Conservation (phyloP, 2,797 vertebrate genomes). For the Sylvia borin region DNA sequence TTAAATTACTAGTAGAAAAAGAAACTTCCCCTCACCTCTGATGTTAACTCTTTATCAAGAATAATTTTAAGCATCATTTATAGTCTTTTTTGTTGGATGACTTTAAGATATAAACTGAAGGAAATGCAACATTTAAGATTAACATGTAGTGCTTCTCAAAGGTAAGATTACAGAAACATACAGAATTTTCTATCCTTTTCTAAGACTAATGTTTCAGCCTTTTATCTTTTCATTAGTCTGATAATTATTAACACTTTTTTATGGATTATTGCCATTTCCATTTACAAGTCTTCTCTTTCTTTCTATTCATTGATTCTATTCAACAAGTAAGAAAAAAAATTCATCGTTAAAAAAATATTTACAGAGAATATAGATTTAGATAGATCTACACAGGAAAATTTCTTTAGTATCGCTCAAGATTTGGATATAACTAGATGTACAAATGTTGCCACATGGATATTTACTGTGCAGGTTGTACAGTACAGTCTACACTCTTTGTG, state of each 20-base stretch:
- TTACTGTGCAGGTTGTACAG: rapidly evolving
- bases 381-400: neutral
- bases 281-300: neutral
- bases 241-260: neutral
- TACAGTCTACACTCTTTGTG: neutral
- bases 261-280: neutral
- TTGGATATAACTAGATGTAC: neutral
- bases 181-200: neutral
- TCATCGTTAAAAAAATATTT: neutral
- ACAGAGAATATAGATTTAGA: neutral
- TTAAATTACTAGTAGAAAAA: neutral
- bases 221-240: neutral
- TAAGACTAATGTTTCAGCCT: neutral
- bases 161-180: neutral
- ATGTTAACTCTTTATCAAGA: neutral
- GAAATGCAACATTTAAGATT: neutral
- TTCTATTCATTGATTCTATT: neutral
- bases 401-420: neutral
- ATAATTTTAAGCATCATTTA: neutral
- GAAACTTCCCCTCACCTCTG: rapidly evolving
- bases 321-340: neutral
- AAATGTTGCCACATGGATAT: neutral
- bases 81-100: neutral
- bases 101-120: neutral
- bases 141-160: neutral